A percentile compares a stretch with the other conserved stretches of the same genome.
Conservation (phyloP, 2,797 vertebrate genomes). For the Cyclura pinguis region DNA sequence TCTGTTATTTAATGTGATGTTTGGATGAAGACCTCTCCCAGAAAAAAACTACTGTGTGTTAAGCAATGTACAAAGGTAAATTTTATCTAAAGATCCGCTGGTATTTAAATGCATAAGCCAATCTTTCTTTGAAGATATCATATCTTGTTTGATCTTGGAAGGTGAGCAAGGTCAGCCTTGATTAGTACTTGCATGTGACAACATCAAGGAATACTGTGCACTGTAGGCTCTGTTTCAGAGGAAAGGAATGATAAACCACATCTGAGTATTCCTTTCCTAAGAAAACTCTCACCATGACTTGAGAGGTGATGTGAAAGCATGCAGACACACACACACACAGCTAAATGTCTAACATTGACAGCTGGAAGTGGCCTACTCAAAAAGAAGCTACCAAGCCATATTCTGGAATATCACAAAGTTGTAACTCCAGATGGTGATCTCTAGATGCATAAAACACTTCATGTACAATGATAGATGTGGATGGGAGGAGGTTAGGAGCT, state of each 20-base stretch:
- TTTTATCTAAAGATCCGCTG: background rate
- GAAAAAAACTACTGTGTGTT: background rate
- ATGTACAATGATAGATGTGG: background rate
- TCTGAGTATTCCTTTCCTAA: no score
- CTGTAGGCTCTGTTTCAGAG: no score
- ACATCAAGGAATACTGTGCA: no score
- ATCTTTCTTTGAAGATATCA: no score
- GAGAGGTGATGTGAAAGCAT: no score
- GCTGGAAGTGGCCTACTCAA: background rate
- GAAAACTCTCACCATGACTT: no score
- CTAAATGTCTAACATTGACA: background rate
- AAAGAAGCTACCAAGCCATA: background rate
- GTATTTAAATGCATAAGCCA: background rate
- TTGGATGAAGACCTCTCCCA: background rate
- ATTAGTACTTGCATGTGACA: no score
- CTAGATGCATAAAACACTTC: no score
- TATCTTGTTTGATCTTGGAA: no score
- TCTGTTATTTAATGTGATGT: background rate
- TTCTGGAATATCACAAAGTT: background rate
- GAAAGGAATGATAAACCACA: no score
- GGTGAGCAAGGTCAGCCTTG: no score
- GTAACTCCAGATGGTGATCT: background rate
- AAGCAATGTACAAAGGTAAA: background rate
- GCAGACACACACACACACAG: no score
- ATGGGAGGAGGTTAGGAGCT: background rate